These are phyloP conservation scores for Tipula vernalis DNA, from an alignment of 2,888 invertebrate species.

Conservation along the genomic window DNA sequence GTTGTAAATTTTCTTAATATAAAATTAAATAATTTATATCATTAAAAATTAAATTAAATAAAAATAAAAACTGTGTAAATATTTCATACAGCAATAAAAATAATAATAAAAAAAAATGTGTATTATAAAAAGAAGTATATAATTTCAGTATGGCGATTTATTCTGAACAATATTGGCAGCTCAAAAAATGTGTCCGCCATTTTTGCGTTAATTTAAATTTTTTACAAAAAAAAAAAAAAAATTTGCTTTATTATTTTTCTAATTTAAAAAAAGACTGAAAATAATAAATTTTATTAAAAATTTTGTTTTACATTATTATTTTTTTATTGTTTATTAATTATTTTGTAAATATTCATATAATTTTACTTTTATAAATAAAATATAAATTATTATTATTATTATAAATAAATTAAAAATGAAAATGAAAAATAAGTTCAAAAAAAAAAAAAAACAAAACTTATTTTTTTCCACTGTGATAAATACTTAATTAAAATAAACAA, in stretches of 20 bases:
- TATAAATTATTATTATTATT: slow-evolving; percentile 4
- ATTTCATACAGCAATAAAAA: neutral
- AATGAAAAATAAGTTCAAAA: neutral
- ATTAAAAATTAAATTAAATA: neutral
- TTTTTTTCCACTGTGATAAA: slow-evolving; percentile 4
- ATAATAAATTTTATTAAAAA: neutral
- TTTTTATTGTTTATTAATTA: neutral
- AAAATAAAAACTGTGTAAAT: neutral
- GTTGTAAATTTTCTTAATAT: neutral
- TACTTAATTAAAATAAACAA: neutral
- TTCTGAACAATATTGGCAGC: neutral
- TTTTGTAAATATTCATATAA: neutral
- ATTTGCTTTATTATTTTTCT: neutral
- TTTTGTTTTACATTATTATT: neutral
- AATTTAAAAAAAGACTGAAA: slow-evolving; percentile 4
- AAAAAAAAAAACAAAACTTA: neutral
- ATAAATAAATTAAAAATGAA: neutral
- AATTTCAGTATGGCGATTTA: neutral
- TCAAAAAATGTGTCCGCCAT: neutral
- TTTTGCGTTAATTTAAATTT: neutral
- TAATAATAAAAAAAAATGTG: neutral
- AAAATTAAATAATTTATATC: neutral
- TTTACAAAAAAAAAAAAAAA: neutral
- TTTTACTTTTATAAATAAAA: neutral
- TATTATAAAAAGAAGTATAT: neutral